Conservation (phyloP, 2,797 vertebrate species). For the Mus minutoides region DNA sequence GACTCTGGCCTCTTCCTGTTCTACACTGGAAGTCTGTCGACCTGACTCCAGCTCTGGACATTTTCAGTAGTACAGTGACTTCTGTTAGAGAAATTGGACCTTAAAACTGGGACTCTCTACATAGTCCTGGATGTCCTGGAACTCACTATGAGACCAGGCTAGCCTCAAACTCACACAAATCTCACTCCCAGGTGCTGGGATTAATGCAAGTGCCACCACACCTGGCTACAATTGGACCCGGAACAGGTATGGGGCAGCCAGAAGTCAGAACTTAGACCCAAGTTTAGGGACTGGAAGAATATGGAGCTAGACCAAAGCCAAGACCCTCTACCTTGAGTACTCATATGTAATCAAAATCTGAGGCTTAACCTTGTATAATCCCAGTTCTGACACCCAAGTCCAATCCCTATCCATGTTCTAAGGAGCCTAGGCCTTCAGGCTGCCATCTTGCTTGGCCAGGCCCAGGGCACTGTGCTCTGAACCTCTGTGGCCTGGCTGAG, state of each 20-base stretch:
- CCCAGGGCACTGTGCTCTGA: not conserved
- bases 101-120: not conserved
- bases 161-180: not conserved
- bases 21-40: not conserved
- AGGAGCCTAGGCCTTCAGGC: conserved; percentile 8
- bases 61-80: not conserved
- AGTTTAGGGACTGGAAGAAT: not conserved
- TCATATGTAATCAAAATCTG: not conserved
- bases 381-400: not conserved
- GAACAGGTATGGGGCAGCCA: not conserved
- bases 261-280: not conserved
- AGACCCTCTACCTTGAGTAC: not conserved
- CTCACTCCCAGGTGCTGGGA: not conserved
- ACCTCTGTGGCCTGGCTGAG: not conserved
- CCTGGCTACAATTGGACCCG: not conserved
- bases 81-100: not conserved
- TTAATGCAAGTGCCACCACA: not conserved
- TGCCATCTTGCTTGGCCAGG: not conserved
- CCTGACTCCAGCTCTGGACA: not conserved
- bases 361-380: not conserved
- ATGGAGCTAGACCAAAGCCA: not conserved
- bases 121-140: not conserved
- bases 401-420: not conserved
- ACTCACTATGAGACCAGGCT: not conserved
- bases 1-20: not conserved